phyloP scores from a whole-genome alignment of 2,797 vertebrate genomes.

The Buphagus erythrorhynchus region DNA sequence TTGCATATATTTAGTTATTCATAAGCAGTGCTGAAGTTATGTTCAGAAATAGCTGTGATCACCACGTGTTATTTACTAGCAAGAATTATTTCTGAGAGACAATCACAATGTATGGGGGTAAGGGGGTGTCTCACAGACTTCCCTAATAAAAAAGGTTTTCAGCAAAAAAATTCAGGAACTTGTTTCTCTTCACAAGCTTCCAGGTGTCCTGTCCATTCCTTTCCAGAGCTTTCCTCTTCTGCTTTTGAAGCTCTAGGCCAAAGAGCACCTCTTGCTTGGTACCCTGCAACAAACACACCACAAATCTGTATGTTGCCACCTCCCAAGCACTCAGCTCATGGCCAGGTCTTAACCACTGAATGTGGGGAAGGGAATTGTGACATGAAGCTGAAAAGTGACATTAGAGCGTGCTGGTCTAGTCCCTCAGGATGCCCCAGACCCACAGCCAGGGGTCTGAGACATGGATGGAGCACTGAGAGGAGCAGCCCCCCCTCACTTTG shows the following conservation, averaged over 20 bases:
- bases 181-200: neutral
- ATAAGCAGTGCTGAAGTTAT: neutral
- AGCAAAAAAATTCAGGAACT: neutral
- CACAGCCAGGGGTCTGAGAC: neutral
- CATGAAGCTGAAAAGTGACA: neutral
- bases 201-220: neutral
- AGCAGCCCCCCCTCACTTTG: neutral
- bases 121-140: neutral
- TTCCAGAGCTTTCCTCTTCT: neutral
- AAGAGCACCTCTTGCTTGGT: neutral
- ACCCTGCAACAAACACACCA: neutral
- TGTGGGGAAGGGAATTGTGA: rapidly evolving
- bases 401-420: too few relatives aligned
- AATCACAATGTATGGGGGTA: neutral
- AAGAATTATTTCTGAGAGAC: neutral
- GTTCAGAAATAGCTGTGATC: neutral
- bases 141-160: neutral
- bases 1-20: neutral
- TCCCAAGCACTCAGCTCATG: neutral
- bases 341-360: neutral
- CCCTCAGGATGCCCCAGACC: neutral
- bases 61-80: neutral
- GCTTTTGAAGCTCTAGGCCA: neutral
- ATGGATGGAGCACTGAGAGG: rapidly evolving
- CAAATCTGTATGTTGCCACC: neutral